Evolutionary conservation across 2,113 vertebrate genomes (phyloP).

Genomic region (Corydoras sp.): DNA sequence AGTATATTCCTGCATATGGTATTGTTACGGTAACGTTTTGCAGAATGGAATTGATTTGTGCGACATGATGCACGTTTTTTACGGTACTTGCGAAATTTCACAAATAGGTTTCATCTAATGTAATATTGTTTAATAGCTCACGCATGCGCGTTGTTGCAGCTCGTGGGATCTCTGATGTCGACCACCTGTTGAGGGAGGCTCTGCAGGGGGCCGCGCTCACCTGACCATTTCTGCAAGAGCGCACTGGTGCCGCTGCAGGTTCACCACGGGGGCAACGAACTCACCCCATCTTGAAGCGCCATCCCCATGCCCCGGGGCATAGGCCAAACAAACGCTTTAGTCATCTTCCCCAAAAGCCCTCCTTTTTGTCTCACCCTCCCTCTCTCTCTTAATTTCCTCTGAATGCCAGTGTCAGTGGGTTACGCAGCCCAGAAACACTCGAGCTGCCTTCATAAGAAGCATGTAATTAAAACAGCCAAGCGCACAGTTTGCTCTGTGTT

Average conservation of each 20-base stretch:
- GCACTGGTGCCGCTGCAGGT: slow-evolving; percentile 32
- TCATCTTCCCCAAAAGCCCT: slow-evolving; percentile 25
- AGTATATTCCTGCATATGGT: no score
- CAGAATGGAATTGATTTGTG: no score
- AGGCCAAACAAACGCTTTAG: slow-evolving; percentile 49
- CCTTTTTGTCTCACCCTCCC: slow-evolving; percentile 38
- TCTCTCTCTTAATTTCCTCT: slow-evolving; percentile 32
- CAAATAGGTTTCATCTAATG: slow-evolving; percentile 49
- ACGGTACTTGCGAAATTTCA: no score
- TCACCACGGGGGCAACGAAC: slow-evolving; percentile 52
- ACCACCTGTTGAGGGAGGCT: slow-evolving; percentile 36
- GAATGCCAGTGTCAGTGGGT: slow-evolving; percentile 19
- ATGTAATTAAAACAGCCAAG: slow-evolving; percentile 38
- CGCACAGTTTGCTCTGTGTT: slow-evolving; percentile 13
- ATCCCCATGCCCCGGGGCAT: slow-evolving; percentile 46
- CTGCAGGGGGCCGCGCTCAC: slow-evolving; percentile 35
- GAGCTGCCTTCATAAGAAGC: slow-evolving; percentile 20
- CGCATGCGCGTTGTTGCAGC: neutral
- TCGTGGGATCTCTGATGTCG: slow-evolving; percentile 21
- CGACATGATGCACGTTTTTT: no score
- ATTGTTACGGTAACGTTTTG: no score
- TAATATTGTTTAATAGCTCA: slow-evolving; percentile 46
- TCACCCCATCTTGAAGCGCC: slow-evolving; percentile 38
- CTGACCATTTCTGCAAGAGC: slow-evolving; percentile 26
- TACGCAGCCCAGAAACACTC: slow-evolving; percentile 20